These are phyloP conservation scores for Camponotus pennsylvanicus DNA, from an alignment of 1,140 invertebrate species.

Conservation along the genomic window DNA sequence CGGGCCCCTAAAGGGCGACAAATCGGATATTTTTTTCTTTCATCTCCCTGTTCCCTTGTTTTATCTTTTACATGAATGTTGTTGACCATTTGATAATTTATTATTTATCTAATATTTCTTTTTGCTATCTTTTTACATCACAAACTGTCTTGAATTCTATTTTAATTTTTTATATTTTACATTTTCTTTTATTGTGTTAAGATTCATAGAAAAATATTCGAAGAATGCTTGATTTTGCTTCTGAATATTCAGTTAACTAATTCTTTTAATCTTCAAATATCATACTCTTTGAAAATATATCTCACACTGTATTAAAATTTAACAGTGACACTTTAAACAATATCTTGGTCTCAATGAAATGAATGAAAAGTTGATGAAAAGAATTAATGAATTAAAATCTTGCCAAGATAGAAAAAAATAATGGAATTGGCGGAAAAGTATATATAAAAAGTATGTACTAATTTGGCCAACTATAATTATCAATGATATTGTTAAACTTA, in stretches of 20 bases:
- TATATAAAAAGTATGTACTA: background rate
- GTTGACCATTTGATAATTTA: slow-evolving; percentile 62
- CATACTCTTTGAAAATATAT: background rate
- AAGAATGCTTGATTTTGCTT: slow-evolving; percentile 2
- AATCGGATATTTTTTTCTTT: slow-evolving; percentile 71
- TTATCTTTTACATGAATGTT: slow-evolving; percentile 69
- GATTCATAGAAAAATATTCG: background rate
- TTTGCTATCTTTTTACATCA: slow-evolving; percentile 72
- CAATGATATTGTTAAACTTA: slow-evolving; percentile 13
- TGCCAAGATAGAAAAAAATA: background rate
- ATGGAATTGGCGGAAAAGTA: background rate
- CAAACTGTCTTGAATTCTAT: slow-evolving; percentile 23
- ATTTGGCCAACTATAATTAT: slow-evolving; percentile 2
- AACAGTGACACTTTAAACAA: background rate
- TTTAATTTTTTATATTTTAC: background rate
- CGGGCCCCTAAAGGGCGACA: slow-evolving; percentile 79
- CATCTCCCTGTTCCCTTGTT: slow-evolving; percentile 41
- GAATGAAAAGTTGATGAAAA: too few species aligned
- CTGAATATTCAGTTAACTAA: slow-evolving; percentile 28
- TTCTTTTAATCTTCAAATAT: slow-evolving; percentile 2
- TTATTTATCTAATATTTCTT: slow-evolving; percentile 79
- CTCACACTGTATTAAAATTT: background rate
- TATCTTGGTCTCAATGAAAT: slow-evolving; percentile 6
- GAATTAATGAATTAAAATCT: background rate
- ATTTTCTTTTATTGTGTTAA: slow-evolving; percentile 18